phyloP scores from a whole-genome alignment of 2,797 vertebrate species.

The Hoplostethus atlanticus region DNA sequence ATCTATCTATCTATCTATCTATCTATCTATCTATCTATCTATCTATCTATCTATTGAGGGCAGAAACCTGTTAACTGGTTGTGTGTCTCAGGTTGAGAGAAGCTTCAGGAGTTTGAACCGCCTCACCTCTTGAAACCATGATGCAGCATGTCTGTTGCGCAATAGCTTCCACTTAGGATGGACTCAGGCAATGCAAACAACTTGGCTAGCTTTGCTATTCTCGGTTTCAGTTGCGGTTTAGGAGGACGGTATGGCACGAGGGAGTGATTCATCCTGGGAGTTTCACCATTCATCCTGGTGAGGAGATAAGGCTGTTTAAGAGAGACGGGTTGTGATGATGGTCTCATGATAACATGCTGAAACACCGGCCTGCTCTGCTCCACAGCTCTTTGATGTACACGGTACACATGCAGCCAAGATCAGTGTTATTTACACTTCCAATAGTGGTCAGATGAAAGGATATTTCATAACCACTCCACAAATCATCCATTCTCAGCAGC shows the following conservation, averaged over 20 bases:
- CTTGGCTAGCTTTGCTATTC: slow-evolving; percentile 7
- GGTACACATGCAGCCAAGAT: too few relatives aligned
- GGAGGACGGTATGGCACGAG: slow-evolving; percentile 22
- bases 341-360: background rate
- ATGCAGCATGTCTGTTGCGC: slow-evolving; percentile 12
- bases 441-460: too few relatives aligned
- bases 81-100: slow-evolving; percentile 1
- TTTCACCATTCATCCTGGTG: slow-evolving; percentile 26
- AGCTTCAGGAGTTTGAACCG: slow-evolving; percentile 25
- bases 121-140: slow-evolving; percentile 5
- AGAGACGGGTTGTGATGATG: slow-evolving; percentile 12
- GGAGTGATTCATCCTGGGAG: slow-evolving; percentile 15
- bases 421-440: too few relatives aligned
- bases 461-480: too few relatives aligned
- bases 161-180: background rate
- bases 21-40: too few relatives aligned
- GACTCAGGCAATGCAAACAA: slow-evolving; percentile 7
- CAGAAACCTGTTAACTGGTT: too few relatives aligned
- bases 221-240: background rate
- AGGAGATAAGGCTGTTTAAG: background rate
- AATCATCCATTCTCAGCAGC: too few relatives aligned
- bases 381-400: too few relatives aligned
- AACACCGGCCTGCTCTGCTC: background rate
- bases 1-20: too few relatives aligned
- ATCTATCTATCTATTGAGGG: too few relatives aligned